Conservation (phyloP, 1,140 invertebrate genomes). For the Paraescarpia echinospica region DNA sequence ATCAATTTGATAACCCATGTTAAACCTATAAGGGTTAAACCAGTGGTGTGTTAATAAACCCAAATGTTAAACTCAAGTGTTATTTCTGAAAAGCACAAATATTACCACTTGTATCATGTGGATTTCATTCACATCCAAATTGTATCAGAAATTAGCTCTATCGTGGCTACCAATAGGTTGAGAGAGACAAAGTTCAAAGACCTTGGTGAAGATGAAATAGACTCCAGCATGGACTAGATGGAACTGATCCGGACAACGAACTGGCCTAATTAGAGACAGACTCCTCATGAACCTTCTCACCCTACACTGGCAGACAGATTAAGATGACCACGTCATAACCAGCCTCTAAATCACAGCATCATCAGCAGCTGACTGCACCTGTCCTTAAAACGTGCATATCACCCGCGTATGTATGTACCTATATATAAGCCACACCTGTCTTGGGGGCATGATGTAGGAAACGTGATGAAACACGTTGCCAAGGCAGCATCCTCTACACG, state of each 20-base stretch:
- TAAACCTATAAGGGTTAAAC: no score
- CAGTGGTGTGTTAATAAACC: no score
- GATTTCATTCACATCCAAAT: neutral
- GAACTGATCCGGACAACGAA: neutral
- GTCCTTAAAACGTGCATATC: neutral
- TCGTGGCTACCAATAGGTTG: neutral
- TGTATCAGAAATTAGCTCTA: neutral
- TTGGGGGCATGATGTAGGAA: neutral
- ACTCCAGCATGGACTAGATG: neutral
- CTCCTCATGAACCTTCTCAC: neutral
- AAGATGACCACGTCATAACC: neutral
- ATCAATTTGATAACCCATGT: no score
- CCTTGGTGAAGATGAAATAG: neutral
- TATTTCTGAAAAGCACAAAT: no score
- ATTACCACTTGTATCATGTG: neutral
- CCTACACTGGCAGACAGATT: neutral
- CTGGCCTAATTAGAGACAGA: neutral
- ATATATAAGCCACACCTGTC: neutral
- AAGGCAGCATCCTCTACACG: neutral
- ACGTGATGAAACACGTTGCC: no score
- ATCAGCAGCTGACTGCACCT: neutral
- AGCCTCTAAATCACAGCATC: neutral
- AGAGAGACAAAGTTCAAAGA: neutral
- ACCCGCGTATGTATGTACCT: neutral
- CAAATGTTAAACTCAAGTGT: no score